Evolutionary conservation across 1,140 invertebrate species (phyloP), one percentile per base, ranked within the genome.

Genomic region (Armadillidium nasatum): DNA sequence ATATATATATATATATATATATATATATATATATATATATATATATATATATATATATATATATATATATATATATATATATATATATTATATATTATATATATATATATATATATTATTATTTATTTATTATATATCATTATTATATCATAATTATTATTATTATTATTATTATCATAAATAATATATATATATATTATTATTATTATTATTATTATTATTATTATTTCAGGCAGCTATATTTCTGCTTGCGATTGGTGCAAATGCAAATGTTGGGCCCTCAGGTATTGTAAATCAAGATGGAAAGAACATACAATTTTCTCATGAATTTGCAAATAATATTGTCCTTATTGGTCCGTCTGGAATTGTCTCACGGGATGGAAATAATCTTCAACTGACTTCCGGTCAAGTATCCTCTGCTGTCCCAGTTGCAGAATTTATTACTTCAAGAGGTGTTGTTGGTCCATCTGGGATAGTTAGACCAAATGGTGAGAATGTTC

Each of bases 401-500:
- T 23, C 73, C 19, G 66, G 66, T 23, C 73, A 75, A 67, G 66
- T 60, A 21, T 22, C 73, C 44, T 11, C 67, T 23, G 9, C 54
- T 19, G 13, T 66, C 11, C 73, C 73, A 33, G 45, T 60, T 44
- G 60, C 0, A 9, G 13, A 13, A 21, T 75, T 75, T 67, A 23
- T 60, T 68, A 13, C 73, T 33, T 21, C 50, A 7, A 44, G 19
- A 9, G 74, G 73, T 23, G 67, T 72, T 23, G 46, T 77, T 11
- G 78, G 78, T 19, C 75, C 75, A 66, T 74, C 78, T n/a, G 78
- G 78, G n/a, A 76, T 79, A 15, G 78, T 79, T 10, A 66, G 69
- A 10, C 33, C 72, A 7, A 50, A 44, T n/a, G 78, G 78, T 4
- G 60, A 71, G 11, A 79, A 79, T 45, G 73, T 79, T 19, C 78